Evolutionary conservation across 2,888 invertebrate species (phyloP), one percentile per base, ranked within the genome.

Genomic region (Nematopogon swammerdamellus): DNA sequence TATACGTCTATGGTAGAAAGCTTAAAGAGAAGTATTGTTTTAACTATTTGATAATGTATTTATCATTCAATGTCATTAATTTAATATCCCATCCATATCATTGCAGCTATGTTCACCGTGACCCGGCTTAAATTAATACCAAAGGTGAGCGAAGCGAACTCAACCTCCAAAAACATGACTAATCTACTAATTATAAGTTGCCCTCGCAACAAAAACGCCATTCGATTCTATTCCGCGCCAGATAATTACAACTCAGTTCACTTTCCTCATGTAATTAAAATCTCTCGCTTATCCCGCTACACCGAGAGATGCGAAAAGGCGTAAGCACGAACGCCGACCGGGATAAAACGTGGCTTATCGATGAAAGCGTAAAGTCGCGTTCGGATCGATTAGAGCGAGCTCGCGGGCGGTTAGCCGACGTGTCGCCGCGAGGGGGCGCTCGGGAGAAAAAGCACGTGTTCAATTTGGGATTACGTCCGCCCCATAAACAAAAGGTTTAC

Each of bases 381-480:
- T 63, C 60, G 16, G 25, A 19, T 53, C 56, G 54, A 25, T 25
- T 25, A 43, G 44, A 14, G 44, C 36, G 46, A 54, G 53, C 62
- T 63, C 60, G 16, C 30, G 19, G n/a, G 53, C 56, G 18, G 18
- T 4, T 43, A 30, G 20, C 17, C 45, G 48, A 43, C 44, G 47
- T 47, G 52, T 51, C 50, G 59, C 63, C 60, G 63, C 58, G 58
- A 61, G 59, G 60, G 59, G 61, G 65, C 66, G 63, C 68, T 62
- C 72, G 75, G 67, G 77, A 74, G 75, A 77, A 73, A 76, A 76
- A 72, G 68, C 76, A 76, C 76, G 76, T 76, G 77, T 77, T 74
- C 72, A 72, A 70, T 74, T 72, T 69, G 70, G 73, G 76, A 77
- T 79, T 77, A 77, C 75, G 72, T 63, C 64, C 67, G 66, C 68